Percentiles rank a stretch among this genome's conserved stretches.
Conservation (phyloP, 2,888 invertebrate genomes). For the Caenorhabditis becei region DNA sequence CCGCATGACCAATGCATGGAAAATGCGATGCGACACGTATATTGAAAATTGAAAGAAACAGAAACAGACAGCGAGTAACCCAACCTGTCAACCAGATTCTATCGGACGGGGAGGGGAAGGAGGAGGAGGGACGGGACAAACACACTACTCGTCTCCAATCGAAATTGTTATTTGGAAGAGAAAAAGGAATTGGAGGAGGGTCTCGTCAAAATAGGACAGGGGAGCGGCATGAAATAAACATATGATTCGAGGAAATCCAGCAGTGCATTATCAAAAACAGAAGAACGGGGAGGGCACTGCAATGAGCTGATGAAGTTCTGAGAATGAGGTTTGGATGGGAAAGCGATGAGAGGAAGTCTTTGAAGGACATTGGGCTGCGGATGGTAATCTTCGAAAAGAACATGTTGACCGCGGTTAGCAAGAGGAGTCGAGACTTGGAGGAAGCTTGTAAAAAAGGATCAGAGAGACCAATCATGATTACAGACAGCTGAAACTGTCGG, state of each 20-base stretch:
- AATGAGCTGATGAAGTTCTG: no score
- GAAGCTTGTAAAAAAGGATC: no score
- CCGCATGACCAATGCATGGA: constrained; percentile 46
- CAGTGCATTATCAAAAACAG: neutral
- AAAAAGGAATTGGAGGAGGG: neutral
- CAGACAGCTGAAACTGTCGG: no score
- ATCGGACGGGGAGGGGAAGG: constrained; percentile 19
- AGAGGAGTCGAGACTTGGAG: no score
- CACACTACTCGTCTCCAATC: constrained; percentile 3
- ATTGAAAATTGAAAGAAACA: constrained; percentile 15
- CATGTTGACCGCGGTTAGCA: no score
- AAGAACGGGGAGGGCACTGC: neutral
- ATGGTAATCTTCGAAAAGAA: no score
- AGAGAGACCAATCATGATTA: no score
- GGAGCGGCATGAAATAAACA: neutral
- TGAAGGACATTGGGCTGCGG: no score
- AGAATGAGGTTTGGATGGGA: no score
- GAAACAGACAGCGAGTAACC: constrained; percentile 23
- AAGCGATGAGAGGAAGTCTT: no score
- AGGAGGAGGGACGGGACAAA: constrained; percentile 31
- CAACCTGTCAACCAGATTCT: constrained; percentile 55
- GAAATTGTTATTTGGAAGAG: constrained; percentile 45
- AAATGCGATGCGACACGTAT: constrained; percentile 57
- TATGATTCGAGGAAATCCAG: neutral
- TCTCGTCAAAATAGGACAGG: constrained; percentile 8